Base-by-base conservation (phyloP, 2,888 invertebrate genomes). In the Leptura quadrifasciata region DNA sequence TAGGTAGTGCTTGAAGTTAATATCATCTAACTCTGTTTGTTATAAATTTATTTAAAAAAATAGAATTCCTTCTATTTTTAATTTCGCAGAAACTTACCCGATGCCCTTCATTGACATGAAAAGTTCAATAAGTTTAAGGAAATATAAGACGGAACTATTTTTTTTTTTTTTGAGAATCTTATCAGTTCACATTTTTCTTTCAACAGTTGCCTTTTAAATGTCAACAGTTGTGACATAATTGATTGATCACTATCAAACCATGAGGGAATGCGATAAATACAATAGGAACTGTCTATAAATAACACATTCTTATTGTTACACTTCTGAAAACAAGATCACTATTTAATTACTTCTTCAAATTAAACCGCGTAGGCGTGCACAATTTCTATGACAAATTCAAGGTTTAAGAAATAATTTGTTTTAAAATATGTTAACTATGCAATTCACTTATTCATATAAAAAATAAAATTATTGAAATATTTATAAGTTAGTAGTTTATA, bases 231-330 rank as follows among this genome's bases (percentile, higher is more conserved):
- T 61, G 60, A 61, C 60, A 61, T 61, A 60, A 60, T 31, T 60
- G 60, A 61, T 61, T 61, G 60, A 61, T 61, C 27, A 31, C 31
- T 17, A 31, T 17, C 31, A 61, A 61, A 31, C 8, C 31, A 31
- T 31, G 31, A 31, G 17, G 31, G 60, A 61, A 31, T 61, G 60
- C 17, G 24, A 27, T 31, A 61, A 61, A 17, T 31, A 10, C n/a
- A 63, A 63, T 5, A 63, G 63, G 63, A 27, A 18, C 39, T 39
- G 39, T 39, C 39, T 63, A 63, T 63, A 63, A 63, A 63, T 63
- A 39, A 63, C 20, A 10, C 39, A 27, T 17, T n/a, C 35, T 63
- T 63, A 39, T 63, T 63, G 21, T 63, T 63, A 63, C 21, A 63
- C 21, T 63, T 63, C 63, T 20, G 39, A 63, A 35, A 39, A 63